Evolutionary conservation across 2,888 invertebrate genomes (phyloP).

Genomic region (Laothoe populi): DNA sequence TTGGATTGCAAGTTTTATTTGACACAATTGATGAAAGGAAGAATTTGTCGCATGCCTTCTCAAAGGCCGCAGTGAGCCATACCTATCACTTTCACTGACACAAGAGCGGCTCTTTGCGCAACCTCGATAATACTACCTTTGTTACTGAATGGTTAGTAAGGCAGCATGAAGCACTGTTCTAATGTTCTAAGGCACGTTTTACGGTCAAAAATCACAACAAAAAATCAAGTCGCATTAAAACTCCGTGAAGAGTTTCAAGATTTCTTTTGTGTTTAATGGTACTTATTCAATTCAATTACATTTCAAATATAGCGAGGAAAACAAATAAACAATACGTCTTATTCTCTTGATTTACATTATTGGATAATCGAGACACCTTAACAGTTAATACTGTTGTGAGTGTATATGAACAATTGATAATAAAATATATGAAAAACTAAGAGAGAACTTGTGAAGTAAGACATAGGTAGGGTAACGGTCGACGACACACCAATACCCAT

Average conservation of each 20-base stretch:
- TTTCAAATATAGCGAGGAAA: too few relatives aligned
- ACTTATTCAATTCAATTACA: too few relatives aligned
- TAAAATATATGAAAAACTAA: constrained; percentile 51
- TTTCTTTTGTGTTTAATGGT: too few relatives aligned
- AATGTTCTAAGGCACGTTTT: constrained; percentile 26
- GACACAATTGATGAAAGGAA: constrained; percentile 27
- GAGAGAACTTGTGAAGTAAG: constrained; percentile 60
- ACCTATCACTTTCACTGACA: constrained; percentile 55
- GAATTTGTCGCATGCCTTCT: constrained; percentile 44
- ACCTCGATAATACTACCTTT: constrained; percentile 52
- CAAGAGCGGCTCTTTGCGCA: constrained; percentile 49
- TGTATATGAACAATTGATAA: constrained; percentile 50
- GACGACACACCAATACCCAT: not conserved
- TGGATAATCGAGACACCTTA: not conserved
- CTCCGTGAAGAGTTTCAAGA: too few relatives aligned
- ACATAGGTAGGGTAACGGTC: constrained; percentile 42
- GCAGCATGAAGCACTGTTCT: constrained; percentile 21
- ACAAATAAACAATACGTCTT: not conserved
- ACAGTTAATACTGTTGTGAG: not conserved
- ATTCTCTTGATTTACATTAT: not conserved
- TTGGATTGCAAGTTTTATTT: not conserved
- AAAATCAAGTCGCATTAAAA: constrained; percentile 1
- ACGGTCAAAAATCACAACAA: constrained; percentile 4
- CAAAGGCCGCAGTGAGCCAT: constrained; percentile 42
- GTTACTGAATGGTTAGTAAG: constrained; percentile 46